phyloP scores from a whole-genome alignment of 1,140 invertebrate species.

The Bombus terrestris region DNA sequence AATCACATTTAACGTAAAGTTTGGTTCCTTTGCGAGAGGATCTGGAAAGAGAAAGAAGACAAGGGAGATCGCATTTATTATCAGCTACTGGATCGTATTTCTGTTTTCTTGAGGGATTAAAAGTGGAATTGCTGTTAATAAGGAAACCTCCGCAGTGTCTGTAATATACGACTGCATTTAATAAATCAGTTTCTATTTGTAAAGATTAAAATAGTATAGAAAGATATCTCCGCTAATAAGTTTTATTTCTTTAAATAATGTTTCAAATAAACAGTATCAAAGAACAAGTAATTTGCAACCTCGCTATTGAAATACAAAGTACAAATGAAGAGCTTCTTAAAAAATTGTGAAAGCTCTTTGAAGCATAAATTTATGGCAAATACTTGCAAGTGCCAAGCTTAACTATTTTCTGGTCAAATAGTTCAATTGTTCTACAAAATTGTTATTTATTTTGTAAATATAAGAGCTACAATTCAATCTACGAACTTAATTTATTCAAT shows the following conservation, averaged over 20 bases:
- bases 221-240: not conserved
- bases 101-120: not conserved
- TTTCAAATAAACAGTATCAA: no score
- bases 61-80: not conserved
- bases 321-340: no score
- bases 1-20: not conserved
- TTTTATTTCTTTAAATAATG: not conserved
- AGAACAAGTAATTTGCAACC: no score
- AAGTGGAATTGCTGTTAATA: conserved; percentile 8
- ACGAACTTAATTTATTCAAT: no score
- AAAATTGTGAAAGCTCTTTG: no score
- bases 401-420: no score
- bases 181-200: not conserved
- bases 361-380: no score
- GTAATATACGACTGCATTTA: not conserved
- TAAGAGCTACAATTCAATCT: no score
- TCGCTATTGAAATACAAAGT: no score
- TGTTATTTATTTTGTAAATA: no score
- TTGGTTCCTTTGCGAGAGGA: not conserved
- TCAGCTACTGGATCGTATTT: not conserved
- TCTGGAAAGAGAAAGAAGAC: not conserved
- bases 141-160: not conserved
- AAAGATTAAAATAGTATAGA: not conserved
- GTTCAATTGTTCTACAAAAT: no score
- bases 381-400: no score